These are phyloP conservation scores for Sthenelais limicola DNA, from an alignment of 2,888 invertebrate species.

Conservation along the genomic window DNA sequence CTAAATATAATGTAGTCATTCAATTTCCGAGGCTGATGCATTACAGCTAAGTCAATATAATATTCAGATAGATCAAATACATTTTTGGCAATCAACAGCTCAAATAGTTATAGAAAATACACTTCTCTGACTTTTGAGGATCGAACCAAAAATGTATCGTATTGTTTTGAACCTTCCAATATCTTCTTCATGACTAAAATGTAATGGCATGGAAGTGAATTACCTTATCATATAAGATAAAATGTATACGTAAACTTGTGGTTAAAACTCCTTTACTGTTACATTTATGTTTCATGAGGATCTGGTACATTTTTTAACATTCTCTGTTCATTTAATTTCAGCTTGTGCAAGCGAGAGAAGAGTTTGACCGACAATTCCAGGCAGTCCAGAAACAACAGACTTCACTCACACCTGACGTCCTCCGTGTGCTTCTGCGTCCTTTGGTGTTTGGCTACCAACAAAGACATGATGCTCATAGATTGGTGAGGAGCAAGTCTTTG, in stretches of 20 bases:
- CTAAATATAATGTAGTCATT: no score
- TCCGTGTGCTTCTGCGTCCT: constrained; percentile 9
- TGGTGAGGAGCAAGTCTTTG: constrained; percentile 73
- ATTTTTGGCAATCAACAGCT: neutral
- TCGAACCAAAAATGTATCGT: neutral
- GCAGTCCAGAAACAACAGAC: constrained; percentile 50
- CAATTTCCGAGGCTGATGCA: no score
- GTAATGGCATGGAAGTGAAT: no score
- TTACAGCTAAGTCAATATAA: no score
- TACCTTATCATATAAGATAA: no score
- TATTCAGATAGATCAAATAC: neutral
- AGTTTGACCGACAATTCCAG: constrained; percentile 77
- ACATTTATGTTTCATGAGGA: neutral
- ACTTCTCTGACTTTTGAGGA: neutral
- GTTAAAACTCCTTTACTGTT: neutral
- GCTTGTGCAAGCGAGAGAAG: constrained; percentile 79
- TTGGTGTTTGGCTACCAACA: constrained; percentile 85
- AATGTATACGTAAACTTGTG: neutral
- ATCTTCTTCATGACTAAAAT: no score
- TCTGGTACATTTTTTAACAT: neutral
- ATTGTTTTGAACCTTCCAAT: no score
- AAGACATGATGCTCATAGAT: constrained; percentile 79
- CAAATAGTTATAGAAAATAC: neutral
- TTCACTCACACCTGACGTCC: neutral
- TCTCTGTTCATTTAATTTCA: constrained; percentile 69